Evolutionary conservation across 2,113 vertebrate species (phyloP).

Genomic region (Pyrgilauda ruficollis): DNA sequence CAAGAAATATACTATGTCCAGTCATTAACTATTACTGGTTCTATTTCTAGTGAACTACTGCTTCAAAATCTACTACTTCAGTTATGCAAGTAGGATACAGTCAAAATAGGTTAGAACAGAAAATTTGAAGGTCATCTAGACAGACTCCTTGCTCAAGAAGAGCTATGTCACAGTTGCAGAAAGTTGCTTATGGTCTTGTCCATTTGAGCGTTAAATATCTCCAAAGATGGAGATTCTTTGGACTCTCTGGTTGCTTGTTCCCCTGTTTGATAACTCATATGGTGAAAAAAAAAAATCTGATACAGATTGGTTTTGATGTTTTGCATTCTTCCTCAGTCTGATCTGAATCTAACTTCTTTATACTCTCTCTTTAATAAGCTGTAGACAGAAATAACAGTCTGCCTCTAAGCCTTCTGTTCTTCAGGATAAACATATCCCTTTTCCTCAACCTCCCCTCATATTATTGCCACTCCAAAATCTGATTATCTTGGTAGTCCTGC

Average conservation of each 20-base stretch:
- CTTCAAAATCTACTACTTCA: background rate
- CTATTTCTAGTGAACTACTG: background rate
- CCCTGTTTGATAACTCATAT: background rate
- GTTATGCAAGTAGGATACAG: background rate
- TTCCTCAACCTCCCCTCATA: background rate
- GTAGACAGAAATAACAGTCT: background rate
- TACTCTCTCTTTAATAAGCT: background rate
- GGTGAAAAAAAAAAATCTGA: background rate
- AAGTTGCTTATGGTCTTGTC: background rate
- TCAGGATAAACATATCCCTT: background rate
- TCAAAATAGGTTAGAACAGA: background rate
- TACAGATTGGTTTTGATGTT: background rate
- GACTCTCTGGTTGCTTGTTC: background rate
- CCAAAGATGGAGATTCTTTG: background rate
- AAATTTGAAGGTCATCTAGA: background rate
- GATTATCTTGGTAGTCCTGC: background rate
- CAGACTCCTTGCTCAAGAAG: background rate
- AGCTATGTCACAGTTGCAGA: accelerated
- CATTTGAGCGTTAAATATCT: background rate
- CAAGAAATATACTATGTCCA: background rate
- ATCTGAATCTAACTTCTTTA: background rate
- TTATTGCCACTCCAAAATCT: background rate
- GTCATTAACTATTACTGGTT: background rate
- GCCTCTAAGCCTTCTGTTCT: background rate
- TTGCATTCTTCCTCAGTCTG: background rate